phyloP scores from a whole-genome alignment of 1,140 invertebrate species.

The Zaprionus nigranus region DNA sequence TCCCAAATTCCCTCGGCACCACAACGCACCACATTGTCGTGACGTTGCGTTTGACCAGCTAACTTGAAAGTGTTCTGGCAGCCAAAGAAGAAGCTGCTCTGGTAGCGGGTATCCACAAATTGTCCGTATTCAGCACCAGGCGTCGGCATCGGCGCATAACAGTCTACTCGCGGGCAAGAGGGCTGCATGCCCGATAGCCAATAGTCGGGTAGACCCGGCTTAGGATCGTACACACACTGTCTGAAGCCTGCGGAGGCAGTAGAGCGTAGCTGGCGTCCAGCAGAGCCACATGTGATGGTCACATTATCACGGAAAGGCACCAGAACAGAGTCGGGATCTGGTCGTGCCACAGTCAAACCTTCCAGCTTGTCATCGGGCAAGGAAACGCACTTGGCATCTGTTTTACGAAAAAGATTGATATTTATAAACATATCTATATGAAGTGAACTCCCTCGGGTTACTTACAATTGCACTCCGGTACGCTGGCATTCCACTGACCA shows the following conservation, averaged over 20 bases:
- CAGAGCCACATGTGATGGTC: constrained; percentile 91
- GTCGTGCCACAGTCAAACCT: constrained; percentile 90
- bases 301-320: constrained; percentile 96
- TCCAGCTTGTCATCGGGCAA: constrained; percentile 95
- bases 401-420: constrained; percentile 57
- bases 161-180: constrained; percentile 94
- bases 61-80: constrained; percentile 98
- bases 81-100: constrained; percentile 97
- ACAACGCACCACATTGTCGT: constrained; percentile 96
- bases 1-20: constrained; percentile 97
- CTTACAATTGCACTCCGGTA: constrained; percentile 96
- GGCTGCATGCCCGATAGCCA: constrained; percentile 95
- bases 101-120: constrained; percentile 94
- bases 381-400: constrained; percentile 95
- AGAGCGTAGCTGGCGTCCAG: constrained; percentile 91
- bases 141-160: constrained; percentile 93
- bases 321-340: constrained; percentile 91
- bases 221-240: constrained; percentile 98
- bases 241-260: constrained; percentile 93
- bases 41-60: constrained; percentile 95
- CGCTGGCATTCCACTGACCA: constrained; percentile 96
- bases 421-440: neutral
- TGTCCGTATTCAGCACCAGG: constrained; percentile 96
- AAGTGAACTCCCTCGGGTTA: constrained; percentile 26
- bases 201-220: constrained; percentile 94